phyloP scores from a whole-genome alignment of 2,888 invertebrate genomes.

The Agrotis puta region DNA sequence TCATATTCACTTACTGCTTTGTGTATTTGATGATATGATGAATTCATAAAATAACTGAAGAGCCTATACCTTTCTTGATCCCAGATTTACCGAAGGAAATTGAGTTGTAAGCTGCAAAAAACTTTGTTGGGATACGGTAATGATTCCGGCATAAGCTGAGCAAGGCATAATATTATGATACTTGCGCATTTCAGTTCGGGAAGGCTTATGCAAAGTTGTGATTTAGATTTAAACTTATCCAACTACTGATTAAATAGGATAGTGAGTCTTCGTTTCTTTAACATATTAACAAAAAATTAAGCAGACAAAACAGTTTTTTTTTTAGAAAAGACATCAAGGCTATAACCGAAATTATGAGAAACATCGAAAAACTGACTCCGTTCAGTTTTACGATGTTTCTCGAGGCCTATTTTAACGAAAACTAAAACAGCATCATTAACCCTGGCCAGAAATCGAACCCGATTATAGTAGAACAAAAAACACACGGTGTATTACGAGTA shows the following conservation, averaged over 20 bases:
- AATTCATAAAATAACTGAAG: slow-evolving; percentile 80
- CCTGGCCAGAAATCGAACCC: too few relatives aligned
- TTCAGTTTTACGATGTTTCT: too few relatives aligned
- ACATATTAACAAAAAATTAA: background rate
- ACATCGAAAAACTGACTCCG: too few relatives aligned
- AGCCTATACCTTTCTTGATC: slow-evolving; percentile 80
- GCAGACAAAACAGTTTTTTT: background rate
- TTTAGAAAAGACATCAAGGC: too few relatives aligned
- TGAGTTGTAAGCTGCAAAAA: slow-evolving; percentile 84
- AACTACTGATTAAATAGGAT: background rate
- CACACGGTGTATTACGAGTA: too few relatives aligned
- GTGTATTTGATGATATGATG: slow-evolving; percentile 64
- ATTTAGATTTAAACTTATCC: background rate
- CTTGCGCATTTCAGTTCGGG: slow-evolving; percentile 66
- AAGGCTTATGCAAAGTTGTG: slow-evolving; percentile 13
- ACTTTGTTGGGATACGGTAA: slow-evolving; percentile 74
- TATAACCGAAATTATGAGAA: too few relatives aligned
- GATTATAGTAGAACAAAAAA: too few relatives aligned
- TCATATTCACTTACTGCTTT: slow-evolving; percentile 30
- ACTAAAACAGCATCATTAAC: too few relatives aligned
- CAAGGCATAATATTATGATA: slow-evolving; percentile 72
- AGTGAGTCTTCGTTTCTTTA: background rate
- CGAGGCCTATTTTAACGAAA: too few relatives aligned
- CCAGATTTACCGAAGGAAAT: slow-evolving; percentile 83
- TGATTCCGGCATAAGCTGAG: slow-evolving; percentile 75